phyloP scores from a whole-genome alignment of 2,888 invertebrate species.

The Caenorhabditis zanzibari region DNA sequence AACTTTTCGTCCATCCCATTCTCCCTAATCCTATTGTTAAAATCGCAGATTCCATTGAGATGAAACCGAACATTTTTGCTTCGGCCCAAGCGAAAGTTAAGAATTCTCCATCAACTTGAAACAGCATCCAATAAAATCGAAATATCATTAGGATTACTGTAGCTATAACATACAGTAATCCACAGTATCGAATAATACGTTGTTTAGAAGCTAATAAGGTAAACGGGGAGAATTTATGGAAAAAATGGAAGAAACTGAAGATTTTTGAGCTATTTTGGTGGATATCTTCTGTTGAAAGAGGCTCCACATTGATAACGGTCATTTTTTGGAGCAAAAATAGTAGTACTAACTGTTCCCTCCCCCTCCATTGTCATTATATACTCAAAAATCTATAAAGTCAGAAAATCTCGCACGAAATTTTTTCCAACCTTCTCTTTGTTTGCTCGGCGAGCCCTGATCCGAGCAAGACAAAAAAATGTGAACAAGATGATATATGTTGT shows the following conservation, averaged over 20 bases:
- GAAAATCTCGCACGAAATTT: constrained; percentile 16
- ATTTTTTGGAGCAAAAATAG: neutral
- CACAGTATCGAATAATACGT: neutral
- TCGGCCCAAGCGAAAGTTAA: constrained; percentile 26
- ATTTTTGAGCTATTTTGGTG: neutral
- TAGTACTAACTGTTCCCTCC: neutral
- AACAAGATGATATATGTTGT: constrained; percentile 20
- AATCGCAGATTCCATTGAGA: constrained; percentile 35
- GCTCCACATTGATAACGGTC: constrained; percentile 4
- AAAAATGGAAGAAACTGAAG: constrained; percentile 24
- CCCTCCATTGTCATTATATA: neutral
- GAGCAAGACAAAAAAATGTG: constrained; percentile 1
- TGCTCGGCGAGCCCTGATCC: neutral
- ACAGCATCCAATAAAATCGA: constrained; percentile 38
- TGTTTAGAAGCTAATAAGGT: neutral
- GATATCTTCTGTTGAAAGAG: neutral
- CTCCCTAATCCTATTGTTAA: neutral
- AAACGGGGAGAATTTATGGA: constrained; percentile 43
- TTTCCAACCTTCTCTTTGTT: neutral
- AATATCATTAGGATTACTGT: constrained; percentile 20
- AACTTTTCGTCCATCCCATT: constrained; percentile 6
- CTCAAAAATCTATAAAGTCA: constrained; percentile 5
- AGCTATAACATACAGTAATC: neutral
- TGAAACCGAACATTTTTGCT: constrained; percentile 19
- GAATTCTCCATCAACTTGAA: neutral